These are phyloP conservation scores for Frankliniella intonsa DNA, from an alignment of 2,888 invertebrate genomes.

Conservation along the genomic window DNA sequence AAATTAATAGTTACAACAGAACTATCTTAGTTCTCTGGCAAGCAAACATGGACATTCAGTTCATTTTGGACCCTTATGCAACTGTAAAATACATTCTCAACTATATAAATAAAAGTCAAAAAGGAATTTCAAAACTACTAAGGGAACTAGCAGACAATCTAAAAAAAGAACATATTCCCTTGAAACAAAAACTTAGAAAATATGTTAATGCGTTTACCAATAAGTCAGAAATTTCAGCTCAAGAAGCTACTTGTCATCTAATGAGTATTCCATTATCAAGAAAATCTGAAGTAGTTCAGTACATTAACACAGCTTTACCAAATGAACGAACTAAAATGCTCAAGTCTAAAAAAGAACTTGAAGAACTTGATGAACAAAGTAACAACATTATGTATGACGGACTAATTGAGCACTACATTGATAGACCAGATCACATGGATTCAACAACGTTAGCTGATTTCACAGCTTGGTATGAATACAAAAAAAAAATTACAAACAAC, in stretches of 20 bases:
- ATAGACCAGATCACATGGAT: constrained; percentile 38
- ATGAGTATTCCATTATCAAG: constrained; percentile 32
- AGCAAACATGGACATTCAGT: constrained; percentile 38
- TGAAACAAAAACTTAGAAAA: neutral
- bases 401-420: constrained; percentile 39
- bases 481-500: neutral
- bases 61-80: neutral
- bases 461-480: constrained; percentile 35
- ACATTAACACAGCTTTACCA: neutral
- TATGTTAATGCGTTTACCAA: neutral
- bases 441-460: constrained; percentile 40
- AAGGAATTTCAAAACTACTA: neutral
- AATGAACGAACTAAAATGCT: neutral
- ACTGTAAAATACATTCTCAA: neutral
- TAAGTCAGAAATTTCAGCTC: neutral
- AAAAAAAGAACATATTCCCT: neutral
- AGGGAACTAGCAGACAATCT: neutral
- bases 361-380: neutral
- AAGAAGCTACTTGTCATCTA: neutral
- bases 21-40: constrained; percentile 37
- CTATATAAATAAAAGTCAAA: neutral
- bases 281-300: neutral
- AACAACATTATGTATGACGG: constrained; percentile 32
- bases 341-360: neutral
- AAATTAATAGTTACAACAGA: constrained; percentile 40